phyloP scores from a whole-genome alignment of 2,113 vertebrate genomes.

The Psilopogon haemacephalus region DNA sequence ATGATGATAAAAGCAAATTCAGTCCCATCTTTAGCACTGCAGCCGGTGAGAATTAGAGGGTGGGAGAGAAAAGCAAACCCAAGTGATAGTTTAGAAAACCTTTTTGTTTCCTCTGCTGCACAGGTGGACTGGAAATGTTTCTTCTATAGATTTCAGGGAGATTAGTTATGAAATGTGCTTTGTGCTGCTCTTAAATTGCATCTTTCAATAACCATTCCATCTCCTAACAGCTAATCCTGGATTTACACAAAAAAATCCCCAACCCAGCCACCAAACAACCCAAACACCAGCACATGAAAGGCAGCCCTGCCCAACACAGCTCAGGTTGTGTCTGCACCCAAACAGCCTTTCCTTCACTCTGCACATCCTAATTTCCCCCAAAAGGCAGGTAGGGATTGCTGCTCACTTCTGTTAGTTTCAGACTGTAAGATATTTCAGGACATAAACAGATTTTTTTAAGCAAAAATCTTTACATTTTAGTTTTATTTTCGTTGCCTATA shows the following conservation, averaged over 20 bases:
- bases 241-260: background rate
- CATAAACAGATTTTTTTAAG: background rate
- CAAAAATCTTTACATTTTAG: background rate
- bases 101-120: background rate
- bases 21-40: background rate
- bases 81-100: background rate
- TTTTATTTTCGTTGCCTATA: background rate
- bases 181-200: conserved; percentile 6
- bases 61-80: background rate
- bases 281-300: background rate
- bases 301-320: background rate
- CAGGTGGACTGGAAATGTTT: background rate
- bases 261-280: background rate
- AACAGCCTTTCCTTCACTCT: background rate
- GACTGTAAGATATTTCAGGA: background rate
- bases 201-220: conserved; percentile 12
- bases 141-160: background rate
- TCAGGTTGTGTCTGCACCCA: background rate
- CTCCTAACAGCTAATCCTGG: conserved; percentile 26
- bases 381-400: background rate
- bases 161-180: conserved; percentile 19
- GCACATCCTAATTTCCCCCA: no score
- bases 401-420: background rate
- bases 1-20: background rate
- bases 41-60: background rate